phyloP scores from a whole-genome alignment of 2,113 vertebrate genomes.

The Antigone vipio region DNA sequence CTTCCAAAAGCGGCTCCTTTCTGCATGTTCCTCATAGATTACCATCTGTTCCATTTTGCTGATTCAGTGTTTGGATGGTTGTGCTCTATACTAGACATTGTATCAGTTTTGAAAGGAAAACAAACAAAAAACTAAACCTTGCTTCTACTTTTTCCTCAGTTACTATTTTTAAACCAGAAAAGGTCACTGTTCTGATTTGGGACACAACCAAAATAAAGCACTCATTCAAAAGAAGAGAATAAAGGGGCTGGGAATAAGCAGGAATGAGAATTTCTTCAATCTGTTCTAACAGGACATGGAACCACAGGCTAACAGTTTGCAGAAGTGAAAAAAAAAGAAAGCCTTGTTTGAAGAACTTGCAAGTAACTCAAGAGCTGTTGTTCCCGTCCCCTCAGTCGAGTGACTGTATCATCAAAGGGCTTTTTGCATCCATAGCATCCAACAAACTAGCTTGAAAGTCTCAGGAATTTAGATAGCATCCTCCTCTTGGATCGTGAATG shows the following conservation, averaged over 20 bases:
- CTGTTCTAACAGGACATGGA: neutral
- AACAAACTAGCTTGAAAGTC: neutral
- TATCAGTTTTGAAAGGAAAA: neutral
- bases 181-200: neutral
- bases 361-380: neutral
- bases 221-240: neutral
- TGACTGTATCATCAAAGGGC: neutral
- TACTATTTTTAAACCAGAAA: slow-evolving; percentile 23
- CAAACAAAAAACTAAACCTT: neutral
- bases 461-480: slow-evolving; percentile 1
- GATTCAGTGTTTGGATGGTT: neutral
- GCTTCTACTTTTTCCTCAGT: neutral
- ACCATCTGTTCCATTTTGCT: neutral
- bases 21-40: neutral
- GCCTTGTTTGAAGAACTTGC: neutral
- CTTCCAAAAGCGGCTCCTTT: neutral
- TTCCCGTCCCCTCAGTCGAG: neutral
- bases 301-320: neutral
- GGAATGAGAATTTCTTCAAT: neutral
- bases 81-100: neutral
- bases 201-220: neutral
- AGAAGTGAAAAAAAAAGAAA: neutral
- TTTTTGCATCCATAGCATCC: neutral
- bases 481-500: neutral
- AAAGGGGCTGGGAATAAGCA: neutral